Percentiles rank a stretch among this genome's conserved stretches.
Evolutionary conservation across 1,140 invertebrate species (phyloP).

Genomic region (Cataglyphis hispanica): DNA sequence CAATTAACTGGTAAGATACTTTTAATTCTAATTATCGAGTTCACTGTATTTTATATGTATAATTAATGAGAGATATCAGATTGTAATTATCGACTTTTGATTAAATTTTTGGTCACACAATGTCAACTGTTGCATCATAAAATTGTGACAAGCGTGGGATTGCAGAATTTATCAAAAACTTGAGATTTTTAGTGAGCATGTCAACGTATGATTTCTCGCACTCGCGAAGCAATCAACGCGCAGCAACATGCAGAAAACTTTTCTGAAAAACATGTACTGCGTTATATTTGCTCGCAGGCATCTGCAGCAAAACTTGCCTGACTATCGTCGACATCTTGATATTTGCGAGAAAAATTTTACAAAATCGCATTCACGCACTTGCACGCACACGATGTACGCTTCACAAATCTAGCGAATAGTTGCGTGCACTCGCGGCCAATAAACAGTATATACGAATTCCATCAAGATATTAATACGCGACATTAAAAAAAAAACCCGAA

Average conservation of each 20-base stretch:
- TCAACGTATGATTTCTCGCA: slow-evolving; percentile 10
- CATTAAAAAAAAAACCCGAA: no score
- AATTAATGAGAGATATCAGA: no score
- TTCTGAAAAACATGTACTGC: slow-evolving; percentile 40
- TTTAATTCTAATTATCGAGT: neutral
- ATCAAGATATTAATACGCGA: neutral
- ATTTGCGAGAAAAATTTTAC: slow-evolving; percentile 9
- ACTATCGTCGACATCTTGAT: slow-evolving; percentile 34
- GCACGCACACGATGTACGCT: slow-evolving; percentile 31
- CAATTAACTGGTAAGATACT: neutral
- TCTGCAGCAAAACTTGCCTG: neutral
- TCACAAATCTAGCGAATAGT: slow-evolving; percentile 68
- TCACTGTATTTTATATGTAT: neutral
- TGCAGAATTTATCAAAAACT: slow-evolving; percentile 2
- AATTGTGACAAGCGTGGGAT: neutral
- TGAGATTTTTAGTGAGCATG: slow-evolving; percentile 5
- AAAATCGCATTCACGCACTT: slow-evolving; percentile 6
- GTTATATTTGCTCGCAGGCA: slow-evolving; percentile 48
- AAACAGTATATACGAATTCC: slow-evolving; percentile 63
- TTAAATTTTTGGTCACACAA: neutral
- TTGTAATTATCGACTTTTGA: neutral
- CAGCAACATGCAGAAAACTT: slow-evolving; percentile 48
- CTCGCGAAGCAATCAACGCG: slow-evolving; percentile 46
- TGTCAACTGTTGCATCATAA: neutral
- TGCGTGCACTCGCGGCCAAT: slow-evolving; percentile 71